Evolutionary conservation across 2,888 invertebrate genomes (phyloP), one percentile per base, ranked within the genome.

Genomic region (Rhagophthalmus giganteus): DNA sequence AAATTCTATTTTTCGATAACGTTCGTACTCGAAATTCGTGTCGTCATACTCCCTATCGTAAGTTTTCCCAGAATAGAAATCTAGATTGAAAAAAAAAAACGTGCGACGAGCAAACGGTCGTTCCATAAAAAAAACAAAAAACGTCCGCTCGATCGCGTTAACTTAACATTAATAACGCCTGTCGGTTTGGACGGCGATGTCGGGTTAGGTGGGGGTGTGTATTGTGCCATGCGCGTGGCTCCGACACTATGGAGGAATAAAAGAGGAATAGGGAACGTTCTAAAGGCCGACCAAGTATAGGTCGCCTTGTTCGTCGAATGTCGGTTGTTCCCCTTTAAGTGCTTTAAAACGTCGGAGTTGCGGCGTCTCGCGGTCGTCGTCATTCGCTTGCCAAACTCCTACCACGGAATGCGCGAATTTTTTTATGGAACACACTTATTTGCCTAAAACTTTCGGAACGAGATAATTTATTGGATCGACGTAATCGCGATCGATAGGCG

Each of bases 141-240:
- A 27, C 40, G 16, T 32, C 39, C 42, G 41, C 47, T 46, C 49
- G 41, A 39, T 45, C 54, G 48, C 45, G 54, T 49, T 39, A 57
- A 54, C 51, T 39, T 16, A 42, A 54, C 54, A 57, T 55, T 57
- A 57, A 57, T 55, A 55, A 54, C 54, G 48, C 41, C 47, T 32
- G 46, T 47, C 35, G 40, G 40, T 33, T 44, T 35, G 20, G 28
- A n/a, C 39, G 50, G 27, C 11, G 12, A 34, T 46, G 40, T 40
- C 39, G 40, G 30, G 30, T 35, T 45, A 14, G 45, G 40, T 45
- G 45, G 45, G 51, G 34, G 45, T n/a, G 10, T 15, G 27, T 20
- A 14, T 24, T 11, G 40, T 24, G 45, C 30, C 51, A 46, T 46
- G 51, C 51, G 51, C 51, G 24, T 26, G 11, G 9, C 20, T 33